Base-by-base conservation (phyloP, 2,888 invertebrate genomes). In the Drosophila monieri region DNA sequence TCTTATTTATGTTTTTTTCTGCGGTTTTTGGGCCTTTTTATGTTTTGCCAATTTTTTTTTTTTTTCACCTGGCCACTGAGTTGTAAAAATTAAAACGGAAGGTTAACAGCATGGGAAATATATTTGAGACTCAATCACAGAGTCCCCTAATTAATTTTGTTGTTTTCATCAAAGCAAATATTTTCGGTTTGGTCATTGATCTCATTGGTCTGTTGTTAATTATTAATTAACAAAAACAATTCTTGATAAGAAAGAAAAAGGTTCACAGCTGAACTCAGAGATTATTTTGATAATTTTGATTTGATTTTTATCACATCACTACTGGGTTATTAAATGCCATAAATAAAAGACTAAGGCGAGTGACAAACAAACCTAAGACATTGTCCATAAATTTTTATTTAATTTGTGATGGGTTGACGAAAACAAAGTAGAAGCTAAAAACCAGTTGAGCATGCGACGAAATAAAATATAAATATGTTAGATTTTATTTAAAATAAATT, bases 141-240 rank as follows among this genome's bases (percentile, higher is more conserved):
- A 60, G 30, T 8, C 12, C 3, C 27, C 8, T 18, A 65, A 64
- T 65, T 30, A 52, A 52, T 37, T 12, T 35, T 35, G 15, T 71
- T 54, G 62, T 71, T 49, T 71, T 61, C 49, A 46, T 61, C 8
- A 53, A 64, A 46, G 27, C 48, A 47, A 70, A 68, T 70, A 37
- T 18, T 71, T 49, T 15, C 18, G 0, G 12, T 10, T 54, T 54
- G 77, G 69, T 80, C 78, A 51, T 54, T 80, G 85, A 68, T 68
- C 66, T 30, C 47, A 10, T 12, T 14, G 25, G n/a, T 25, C n/a
- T 44, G n/a, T 14, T 25, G 30, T 39, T 51, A 15, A 21, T 46
- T 46, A 35, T 58, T 9, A 69, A 35, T 35, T 46, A 43, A 23
- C 25, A 59, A 48, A 8, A 46, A 55, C 49, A 73, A 46, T 68